Evolutionary conservation across 2,888 invertebrate genomes (phyloP), one percentile per base, ranked within the genome.

Genomic region (Euclidia mi): DNA sequence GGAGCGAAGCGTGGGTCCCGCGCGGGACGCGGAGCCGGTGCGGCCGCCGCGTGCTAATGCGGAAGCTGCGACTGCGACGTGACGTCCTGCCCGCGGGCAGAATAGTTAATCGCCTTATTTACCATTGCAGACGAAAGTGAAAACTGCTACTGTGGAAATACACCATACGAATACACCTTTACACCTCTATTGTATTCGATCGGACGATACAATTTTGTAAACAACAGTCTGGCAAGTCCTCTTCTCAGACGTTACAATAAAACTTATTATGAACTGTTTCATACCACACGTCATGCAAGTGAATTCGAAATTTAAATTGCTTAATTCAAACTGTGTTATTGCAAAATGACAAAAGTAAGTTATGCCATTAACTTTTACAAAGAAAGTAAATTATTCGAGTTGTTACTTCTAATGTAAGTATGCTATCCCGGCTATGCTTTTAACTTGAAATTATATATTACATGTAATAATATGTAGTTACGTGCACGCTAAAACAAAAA

Each of bases 61-160:
- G 91, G 91, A 92, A 92, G 89, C 89, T 87, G 86, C 71, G 70
- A 10, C 53, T 40, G 32, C 49, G 52, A 84, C 85, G 88, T 90
- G 87, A 84, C 87, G 82, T 88, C 87, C 89, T 84, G 85, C 76
- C 84, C 81, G 81, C 87, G 70, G 82, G 81, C 85, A 81, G 89
- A 89, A 91, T 91, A 75, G 78, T 81, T 88, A 89, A 90, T 88
- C 81, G 74, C 68, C 78, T 84, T 87, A 85, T 89, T 88, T 84
- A 86, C 88, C 87, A 87, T 81, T 67, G 72, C 79, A 78, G 77
- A 86, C 73, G 89, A 92, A 90, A 92, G 90, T 88, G 90, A 91
- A 90, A 90, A 90, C 87, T 55, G 81, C 84, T 84, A 83, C 86
- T 82, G 84, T 78, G 66, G 74, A 79, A 66, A 70, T 68, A 63